Conservation (phyloP, 2,797 vertebrate species). For the Mallotus villosus region DNA sequence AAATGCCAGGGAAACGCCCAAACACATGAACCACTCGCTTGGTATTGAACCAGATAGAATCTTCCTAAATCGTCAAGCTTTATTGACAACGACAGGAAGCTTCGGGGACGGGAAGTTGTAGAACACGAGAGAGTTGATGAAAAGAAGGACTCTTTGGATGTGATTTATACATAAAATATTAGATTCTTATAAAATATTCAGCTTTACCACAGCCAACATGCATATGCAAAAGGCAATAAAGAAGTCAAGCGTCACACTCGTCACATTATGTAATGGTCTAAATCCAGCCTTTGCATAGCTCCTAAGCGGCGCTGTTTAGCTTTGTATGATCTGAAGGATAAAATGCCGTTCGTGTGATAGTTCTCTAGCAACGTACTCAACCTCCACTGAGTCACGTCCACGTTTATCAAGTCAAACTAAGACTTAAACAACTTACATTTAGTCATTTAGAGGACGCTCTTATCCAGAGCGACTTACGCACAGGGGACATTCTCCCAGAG, state of each 20-base stretch:
- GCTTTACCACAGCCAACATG: conserved; percentile 5
- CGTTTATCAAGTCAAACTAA: no score
- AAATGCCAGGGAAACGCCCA: conserved; percentile 7
- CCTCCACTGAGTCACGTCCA: not conserved
- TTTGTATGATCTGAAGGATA: not conserved
- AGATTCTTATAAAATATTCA: conserved; percentile 25
- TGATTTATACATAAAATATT: conserved; percentile 27
- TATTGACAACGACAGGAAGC: not conserved
- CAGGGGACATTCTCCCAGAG: no score
- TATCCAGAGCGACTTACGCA: no score
- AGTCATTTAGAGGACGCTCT: no score
- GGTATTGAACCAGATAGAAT: not conserved
- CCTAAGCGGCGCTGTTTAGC: not conserved
- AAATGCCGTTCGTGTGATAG: not conserved
- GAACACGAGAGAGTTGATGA: not conserved
- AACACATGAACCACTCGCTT: not conserved
- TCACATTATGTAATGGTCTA: not conserved
- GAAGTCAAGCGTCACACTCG: conserved; percentile 8
- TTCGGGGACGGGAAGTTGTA: conserved; percentile 6
- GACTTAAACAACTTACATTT: conserved; percentile 1
- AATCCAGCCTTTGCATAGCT: not conserved
- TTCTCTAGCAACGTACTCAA: not conserved
- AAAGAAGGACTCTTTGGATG: not conserved
- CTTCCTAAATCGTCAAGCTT: not conserved
- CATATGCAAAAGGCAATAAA: conserved; percentile 6